phyloP scores from a whole-genome alignment of 2,113 vertebrate species.

The Callospermophilus lateralis region DNA sequence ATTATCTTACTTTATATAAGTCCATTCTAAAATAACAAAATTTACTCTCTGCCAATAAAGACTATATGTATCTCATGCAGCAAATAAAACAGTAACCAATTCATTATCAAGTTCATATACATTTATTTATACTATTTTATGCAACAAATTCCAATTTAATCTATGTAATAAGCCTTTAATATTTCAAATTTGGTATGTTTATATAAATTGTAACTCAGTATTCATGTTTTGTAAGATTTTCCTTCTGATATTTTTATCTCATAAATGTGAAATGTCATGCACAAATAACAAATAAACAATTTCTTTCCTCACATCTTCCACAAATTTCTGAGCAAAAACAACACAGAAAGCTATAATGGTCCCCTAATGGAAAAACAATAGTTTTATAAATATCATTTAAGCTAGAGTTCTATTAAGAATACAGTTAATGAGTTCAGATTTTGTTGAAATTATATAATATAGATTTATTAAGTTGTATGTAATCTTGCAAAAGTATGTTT shows the following conservation, averaged over 20 bases:
- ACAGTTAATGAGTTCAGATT: background rate
- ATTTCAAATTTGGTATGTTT: conserved; percentile 34
- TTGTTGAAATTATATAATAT: conserved; percentile 30
- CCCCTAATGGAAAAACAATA: background rate
- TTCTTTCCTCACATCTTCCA: background rate
- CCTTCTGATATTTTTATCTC: conserved; percentile 20
- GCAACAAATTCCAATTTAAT: conserved; percentile 1
- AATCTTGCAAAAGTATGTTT: conserved; percentile 48
- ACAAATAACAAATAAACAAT: conserved; percentile 29
- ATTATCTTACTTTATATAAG: conserved; percentile 27
- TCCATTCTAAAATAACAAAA: conserved; percentile 59
- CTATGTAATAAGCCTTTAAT: conserved; percentile 20
- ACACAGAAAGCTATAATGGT: background rate
- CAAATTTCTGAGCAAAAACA: conserved; percentile 42
- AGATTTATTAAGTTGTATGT: conserved; percentile 10
- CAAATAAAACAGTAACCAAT: conserved; percentile 52
- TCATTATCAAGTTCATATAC: background rate
- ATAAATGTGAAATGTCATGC: conserved; percentile 20
- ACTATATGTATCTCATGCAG: conserved; percentile 35
- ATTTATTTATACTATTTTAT: background rate
- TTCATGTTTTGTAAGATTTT: conserved; percentile 31
- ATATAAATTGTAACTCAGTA: conserved; percentile 23
- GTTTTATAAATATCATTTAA: background rate
- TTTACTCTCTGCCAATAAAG: conserved; percentile 30
- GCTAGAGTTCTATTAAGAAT: conserved; percentile 5